Conservation (phyloP, 2,113 vertebrate species). For the Xiphophorus maculatus region DNA sequence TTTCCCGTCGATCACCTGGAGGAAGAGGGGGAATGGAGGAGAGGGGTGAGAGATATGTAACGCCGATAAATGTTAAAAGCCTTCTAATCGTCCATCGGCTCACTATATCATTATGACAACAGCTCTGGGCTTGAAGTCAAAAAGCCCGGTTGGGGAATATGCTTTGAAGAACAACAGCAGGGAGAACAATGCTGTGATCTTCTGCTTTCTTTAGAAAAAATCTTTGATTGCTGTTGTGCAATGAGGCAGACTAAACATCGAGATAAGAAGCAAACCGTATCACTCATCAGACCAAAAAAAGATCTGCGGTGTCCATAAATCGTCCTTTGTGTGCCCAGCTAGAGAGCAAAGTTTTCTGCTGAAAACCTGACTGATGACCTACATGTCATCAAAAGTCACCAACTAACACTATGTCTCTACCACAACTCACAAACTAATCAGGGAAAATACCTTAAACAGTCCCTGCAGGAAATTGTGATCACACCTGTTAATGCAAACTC, state of each 20-base stretch:
- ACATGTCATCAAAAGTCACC: not conserved
- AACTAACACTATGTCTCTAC: too few relatives aligned
- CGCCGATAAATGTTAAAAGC: not conserved
- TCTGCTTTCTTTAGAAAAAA: not conserved
- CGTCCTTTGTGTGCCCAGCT: not conserved
- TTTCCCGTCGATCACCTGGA: conserved; percentile 96
- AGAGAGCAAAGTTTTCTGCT: not conserved
- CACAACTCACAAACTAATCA: not conserved
- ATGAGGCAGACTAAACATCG: not conserved
- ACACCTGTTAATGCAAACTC: too few relatives aligned
- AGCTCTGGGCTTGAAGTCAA: not conserved
- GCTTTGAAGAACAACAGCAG: not conserved
- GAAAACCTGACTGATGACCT: not conserved
- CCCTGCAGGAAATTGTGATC: too few relatives aligned
- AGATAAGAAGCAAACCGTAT: not conserved
- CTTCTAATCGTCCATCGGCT: not conserved
- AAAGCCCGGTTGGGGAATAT: not conserved
- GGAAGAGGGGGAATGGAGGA: not conserved
- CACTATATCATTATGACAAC: not conserved
- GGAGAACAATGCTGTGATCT: not conserved
- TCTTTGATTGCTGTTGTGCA: not conserved
- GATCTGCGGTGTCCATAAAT: not conserved
- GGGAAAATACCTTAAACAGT: not conserved
- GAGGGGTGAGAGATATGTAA: not conserved
- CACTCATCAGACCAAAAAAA: not conserved